A percentile compares a stretch with the other conserved stretches of the same genome.
These are phyloP conservation scores for Gobio occitaniae DNA, from an alignment of 2,797 vertebrate genomes.

Conservation along the genomic window DNA sequence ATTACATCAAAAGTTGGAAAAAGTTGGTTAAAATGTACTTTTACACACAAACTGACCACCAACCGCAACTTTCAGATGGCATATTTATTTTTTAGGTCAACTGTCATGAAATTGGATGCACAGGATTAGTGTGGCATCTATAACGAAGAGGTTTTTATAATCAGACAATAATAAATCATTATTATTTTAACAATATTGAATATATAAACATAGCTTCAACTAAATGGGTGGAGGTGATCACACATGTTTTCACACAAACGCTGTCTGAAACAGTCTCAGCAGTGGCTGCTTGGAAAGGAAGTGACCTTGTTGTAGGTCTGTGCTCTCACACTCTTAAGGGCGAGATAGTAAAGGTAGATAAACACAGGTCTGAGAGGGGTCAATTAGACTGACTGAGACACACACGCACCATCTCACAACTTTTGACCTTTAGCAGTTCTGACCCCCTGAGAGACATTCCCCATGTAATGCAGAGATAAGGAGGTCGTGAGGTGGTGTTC, in stretches of 20 bases:
- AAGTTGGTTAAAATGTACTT: neutral
- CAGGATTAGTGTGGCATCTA: neutral
- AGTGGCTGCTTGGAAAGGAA: slow-evolving; percentile 26
- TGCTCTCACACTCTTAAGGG: slow-evolving; percentile 41
- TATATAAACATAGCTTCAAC: neutral
- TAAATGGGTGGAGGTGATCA: neutral
- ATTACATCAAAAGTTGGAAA: neutral
- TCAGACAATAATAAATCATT: neutral
- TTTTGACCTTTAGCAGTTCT: slow-evolving; percentile 55
- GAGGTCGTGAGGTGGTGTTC: slow-evolving; percentile 49
- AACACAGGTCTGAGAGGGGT: slow-evolving; percentile 54
- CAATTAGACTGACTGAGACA: slow-evolving; percentile 50
- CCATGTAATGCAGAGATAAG: slow-evolving; percentile 61
- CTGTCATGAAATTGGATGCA: neutral
- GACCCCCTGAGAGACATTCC: slow-evolving; percentile 56
- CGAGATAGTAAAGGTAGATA: slow-evolving; percentile 60
- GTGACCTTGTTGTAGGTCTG: slow-evolving; percentile 44
- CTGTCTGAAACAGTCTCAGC: neutral
- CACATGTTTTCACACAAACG: slow-evolving; percentile 7
- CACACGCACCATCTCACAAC: slow-evolving; percentile 41
- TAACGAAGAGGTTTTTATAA: neutral
- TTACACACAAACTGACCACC: neutral
- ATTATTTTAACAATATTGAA: neutral
- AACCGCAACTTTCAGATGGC: neutral
- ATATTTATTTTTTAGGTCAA: neutral